phyloP scores from a whole-genome alignment of 2,888 invertebrate genomes.

The Automeris io region DNA sequence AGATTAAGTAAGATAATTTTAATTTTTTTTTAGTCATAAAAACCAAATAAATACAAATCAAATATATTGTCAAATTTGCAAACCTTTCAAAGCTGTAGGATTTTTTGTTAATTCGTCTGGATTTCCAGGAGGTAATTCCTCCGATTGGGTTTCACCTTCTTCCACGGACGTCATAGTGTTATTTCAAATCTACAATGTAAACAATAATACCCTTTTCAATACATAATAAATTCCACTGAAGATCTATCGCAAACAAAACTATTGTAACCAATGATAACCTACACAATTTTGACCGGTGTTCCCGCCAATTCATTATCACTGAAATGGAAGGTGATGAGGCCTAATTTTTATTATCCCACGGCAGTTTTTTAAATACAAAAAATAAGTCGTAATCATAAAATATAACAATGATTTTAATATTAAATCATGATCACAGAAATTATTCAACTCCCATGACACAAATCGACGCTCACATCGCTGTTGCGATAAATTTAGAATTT shows the following conservation, averaged over 20 bases:
- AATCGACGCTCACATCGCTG: slow-evolving; percentile 28
- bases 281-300: slow-evolving; percentile 26
- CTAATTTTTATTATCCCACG: background rate
- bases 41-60: too few relatives aligned
- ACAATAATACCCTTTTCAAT: background rate
- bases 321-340: background rate
- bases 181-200: slow-evolving; percentile 8
- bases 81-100: slow-evolving; percentile 79
- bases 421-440: background rate
- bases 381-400: background rate
- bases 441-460: slow-evolving; percentile 11
- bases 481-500: slow-evolving; percentile 24
- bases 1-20: too few relatives aligned
- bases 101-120: slow-evolving; percentile 81
- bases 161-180: slow-evolving; percentile 55
- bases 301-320: slow-evolving; percentile 39
- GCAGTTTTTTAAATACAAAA: background rate
- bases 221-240: background rate
- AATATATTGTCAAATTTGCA: background rate
- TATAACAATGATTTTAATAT: background rate
- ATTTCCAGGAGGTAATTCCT: slow-evolving; percentile 62
- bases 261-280: slow-evolving; percentile 19
- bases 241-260: background rate
- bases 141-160: slow-evolving; percentile 50
- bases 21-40: too few relatives aligned